A percentile compares a stretch with the other conserved stretches of the same genome.
Conservation (phyloP, 2,797 vertebrate genomes). For the Myiotriccus ornatus region DNA sequence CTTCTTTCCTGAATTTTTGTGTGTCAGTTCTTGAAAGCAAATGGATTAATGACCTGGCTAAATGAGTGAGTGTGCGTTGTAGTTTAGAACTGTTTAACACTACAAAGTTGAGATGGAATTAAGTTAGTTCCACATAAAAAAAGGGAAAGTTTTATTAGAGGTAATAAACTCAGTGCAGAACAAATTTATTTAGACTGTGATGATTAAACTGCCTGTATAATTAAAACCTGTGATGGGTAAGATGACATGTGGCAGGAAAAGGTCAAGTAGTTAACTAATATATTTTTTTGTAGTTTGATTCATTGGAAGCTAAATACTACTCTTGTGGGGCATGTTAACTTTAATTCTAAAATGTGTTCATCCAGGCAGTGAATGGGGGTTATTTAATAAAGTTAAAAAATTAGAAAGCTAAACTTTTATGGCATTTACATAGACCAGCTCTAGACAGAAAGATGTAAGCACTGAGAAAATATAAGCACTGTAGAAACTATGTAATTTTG, state of each 20-base stretch:
- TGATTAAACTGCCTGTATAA: constrained; percentile 10
- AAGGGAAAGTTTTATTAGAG: neutral
- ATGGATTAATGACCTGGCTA: neutral
- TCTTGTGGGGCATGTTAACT: constrained; percentile 8
- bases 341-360: constrained; percentile 22
- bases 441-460: constrained; percentile 10
- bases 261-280: neutral
- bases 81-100: neutral
- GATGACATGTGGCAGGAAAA: neutral
- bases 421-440: neutral
- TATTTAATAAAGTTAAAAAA: constrained; percentile 21
- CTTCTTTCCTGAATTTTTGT: neutral
- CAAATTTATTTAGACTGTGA: neutral
- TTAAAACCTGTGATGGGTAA: constrained; percentile 17
- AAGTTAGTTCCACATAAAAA: constrained; percentile 19
- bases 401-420: constrained; percentile 3
- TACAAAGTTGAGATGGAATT: neutral
- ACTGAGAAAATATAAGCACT: constrained; percentile 33
- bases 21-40: fast-evolving
- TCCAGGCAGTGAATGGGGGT: neutral
- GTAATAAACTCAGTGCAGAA: constrained; percentile 7
- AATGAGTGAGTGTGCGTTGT: neutral
- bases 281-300: constrained; percentile 29
- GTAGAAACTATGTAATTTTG: constrained; percentile 38
- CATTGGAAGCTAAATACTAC: constrained; percentile 14